Evolutionary conservation across 2,113 vertebrate species (phyloP).

Genomic region (Nyctibius bracteatus): DNA sequence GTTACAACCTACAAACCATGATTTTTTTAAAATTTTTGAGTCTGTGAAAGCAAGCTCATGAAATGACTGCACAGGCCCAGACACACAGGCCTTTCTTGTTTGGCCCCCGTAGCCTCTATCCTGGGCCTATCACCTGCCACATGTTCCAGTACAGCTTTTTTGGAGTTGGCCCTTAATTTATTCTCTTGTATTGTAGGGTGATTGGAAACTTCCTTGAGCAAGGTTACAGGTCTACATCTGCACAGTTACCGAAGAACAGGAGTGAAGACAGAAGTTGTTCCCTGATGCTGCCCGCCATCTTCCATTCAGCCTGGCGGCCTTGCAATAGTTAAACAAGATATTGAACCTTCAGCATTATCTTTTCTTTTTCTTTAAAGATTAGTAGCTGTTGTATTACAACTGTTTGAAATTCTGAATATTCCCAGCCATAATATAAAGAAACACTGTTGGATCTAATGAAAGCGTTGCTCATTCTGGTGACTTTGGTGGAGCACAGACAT

Average conservation of each 20-base stretch:
- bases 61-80: neutral
- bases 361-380: neutral
- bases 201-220: neutral
- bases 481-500: neutral
- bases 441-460: neutral
- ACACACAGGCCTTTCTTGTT: neutral
- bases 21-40: neutral
- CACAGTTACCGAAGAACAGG: neutral
- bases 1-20: neutral
- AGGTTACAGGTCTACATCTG: neutral
- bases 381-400: neutral
- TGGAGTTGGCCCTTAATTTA: neutral
- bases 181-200: rapidly evolving
- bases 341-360: neutral
- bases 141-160: neutral
- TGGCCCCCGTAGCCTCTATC: neutral
- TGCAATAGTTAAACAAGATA: neutral
- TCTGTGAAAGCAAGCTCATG: neutral
- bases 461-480: neutral
- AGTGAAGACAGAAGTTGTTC: neutral
- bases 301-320: neutral
- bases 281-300: neutral
- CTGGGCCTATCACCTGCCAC: neutral
- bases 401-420: neutral
- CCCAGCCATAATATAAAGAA: neutral